phyloP scores from a whole-genome alignment of 2,113 vertebrate genomes.

The Pseudopipra pipra region DNA sequence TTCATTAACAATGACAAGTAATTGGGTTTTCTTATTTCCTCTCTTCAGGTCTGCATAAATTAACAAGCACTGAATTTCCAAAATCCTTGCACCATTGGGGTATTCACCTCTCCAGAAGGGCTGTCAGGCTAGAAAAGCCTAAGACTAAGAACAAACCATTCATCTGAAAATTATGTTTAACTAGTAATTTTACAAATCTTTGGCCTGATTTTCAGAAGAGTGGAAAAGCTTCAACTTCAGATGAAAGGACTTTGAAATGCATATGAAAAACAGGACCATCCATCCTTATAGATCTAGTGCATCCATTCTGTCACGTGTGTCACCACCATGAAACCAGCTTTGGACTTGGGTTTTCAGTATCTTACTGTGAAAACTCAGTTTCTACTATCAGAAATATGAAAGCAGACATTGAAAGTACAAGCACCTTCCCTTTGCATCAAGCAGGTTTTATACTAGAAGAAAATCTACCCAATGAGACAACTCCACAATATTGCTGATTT shows the following conservation, averaged over 20 bases:
- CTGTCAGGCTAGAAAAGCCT: not conserved
- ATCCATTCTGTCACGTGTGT: not conserved
- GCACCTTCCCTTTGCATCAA: not conserved
- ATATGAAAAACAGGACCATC: not conserved
- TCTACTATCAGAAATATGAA: not conserved
- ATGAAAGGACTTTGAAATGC: not conserved
- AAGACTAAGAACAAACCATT: not conserved
- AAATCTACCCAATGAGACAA: accelerated
- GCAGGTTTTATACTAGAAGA: not conserved
- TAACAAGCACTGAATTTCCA: not conserved
- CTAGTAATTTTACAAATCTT: not conserved
- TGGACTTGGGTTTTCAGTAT: not conserved
- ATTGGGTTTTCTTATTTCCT: not conserved
- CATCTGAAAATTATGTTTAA: not conserved
- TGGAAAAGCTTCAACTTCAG: not conserved
- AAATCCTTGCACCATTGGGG: not conserved
- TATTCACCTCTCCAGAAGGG: not conserved
- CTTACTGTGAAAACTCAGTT: not conserved
- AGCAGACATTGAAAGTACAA: not conserved
- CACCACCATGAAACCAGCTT: accelerated
- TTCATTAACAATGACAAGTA: not conserved
- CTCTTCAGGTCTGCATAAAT: not conserved
- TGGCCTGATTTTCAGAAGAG: not conserved
- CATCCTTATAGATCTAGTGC: not conserved
- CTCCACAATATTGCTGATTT: accelerated